Evolutionary conservation across 2,113 vertebrate genomes (phyloP).

Genomic region (Antechinus flavipes): DNA sequence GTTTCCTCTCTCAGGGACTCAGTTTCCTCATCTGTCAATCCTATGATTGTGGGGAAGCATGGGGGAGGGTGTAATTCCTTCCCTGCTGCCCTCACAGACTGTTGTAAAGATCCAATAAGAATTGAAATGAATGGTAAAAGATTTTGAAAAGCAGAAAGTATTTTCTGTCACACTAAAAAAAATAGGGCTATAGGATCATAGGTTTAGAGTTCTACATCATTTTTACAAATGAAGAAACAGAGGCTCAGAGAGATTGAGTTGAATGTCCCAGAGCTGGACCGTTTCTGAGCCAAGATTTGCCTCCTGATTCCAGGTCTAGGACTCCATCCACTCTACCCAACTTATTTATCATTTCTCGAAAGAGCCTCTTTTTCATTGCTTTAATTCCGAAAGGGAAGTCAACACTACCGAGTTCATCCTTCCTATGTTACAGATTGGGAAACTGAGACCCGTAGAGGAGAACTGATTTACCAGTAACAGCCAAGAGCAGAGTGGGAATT

Average conservation of each 20-base stretch:
- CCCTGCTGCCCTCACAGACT: neutral
- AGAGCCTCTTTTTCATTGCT: neutral
- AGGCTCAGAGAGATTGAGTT: neutral
- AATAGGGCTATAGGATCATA: neutral
- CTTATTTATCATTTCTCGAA: neutral
- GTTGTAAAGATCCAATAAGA: neutral
- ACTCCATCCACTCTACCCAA: neutral
- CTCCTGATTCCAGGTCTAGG: neutral
- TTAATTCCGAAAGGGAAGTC: neutral
- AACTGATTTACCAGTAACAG: neutral
- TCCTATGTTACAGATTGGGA: neutral
- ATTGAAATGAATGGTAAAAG: neutral
- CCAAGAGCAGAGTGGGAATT: neutral
- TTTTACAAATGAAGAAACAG: constrained; percentile 8
- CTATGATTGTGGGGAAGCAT: neutral
- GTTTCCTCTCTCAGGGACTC: neutral
- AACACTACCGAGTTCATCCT: neutral
- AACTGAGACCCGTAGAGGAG: neutral
- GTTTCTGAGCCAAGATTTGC: neutral
- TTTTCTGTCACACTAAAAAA: neutral
- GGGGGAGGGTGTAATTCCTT: neutral
- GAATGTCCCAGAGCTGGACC: neutral
- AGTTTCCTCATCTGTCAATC: neutral
- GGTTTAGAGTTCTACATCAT: neutral
- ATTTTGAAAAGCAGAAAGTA: neutral